phyloP scores from a whole-genome alignment of 2,113 vertebrate species.

The Progne subis region DNA sequence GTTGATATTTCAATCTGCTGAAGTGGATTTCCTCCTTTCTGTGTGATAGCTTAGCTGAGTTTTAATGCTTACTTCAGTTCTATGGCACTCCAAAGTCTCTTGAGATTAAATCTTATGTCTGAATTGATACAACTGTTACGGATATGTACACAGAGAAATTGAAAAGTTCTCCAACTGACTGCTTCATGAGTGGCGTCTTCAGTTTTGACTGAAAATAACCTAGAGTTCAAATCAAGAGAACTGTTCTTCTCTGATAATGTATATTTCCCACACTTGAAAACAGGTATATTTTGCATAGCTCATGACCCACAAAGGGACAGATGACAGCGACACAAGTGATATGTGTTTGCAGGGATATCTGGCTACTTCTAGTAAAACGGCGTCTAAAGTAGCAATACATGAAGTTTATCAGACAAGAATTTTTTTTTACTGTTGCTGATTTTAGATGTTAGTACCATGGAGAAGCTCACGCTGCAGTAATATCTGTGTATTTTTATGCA shows the following conservation, averaged over 20 bases:
- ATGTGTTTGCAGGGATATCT: not conserved
- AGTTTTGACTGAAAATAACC: not conserved
- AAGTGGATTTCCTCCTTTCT: not conserved
- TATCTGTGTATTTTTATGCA: not conserved
- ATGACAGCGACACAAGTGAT: not conserved
- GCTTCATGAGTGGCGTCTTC: not conserved
- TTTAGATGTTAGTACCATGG: not conserved
- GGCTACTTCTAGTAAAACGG: not conserved
- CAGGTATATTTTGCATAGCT: not conserved
- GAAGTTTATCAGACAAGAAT: not conserved
- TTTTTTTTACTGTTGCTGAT: not conserved
- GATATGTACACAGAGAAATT: not conserved
- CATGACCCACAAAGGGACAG: not conserved
- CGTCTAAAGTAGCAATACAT: not conserved
- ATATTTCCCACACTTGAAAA: not conserved
- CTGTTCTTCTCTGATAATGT: not conserved
- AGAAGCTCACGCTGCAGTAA: not conserved
- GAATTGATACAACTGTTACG: not conserved
- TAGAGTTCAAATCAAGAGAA: not conserved
- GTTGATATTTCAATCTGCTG: not conserved
- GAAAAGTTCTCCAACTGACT: not conserved
- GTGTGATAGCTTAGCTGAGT: not conserved
- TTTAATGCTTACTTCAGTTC: constrained; percentile 4
- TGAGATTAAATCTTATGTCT: constrained; percentile 4
- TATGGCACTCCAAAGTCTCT: not conserved